Percentiles rank a stretch among this genome's conserved stretches.
These are phyloP conservation scores for Hirtodrosophila alboralis DNA, from an alignment of 2,888 invertebrate genomes.

Conservation along the genomic window DNA sequence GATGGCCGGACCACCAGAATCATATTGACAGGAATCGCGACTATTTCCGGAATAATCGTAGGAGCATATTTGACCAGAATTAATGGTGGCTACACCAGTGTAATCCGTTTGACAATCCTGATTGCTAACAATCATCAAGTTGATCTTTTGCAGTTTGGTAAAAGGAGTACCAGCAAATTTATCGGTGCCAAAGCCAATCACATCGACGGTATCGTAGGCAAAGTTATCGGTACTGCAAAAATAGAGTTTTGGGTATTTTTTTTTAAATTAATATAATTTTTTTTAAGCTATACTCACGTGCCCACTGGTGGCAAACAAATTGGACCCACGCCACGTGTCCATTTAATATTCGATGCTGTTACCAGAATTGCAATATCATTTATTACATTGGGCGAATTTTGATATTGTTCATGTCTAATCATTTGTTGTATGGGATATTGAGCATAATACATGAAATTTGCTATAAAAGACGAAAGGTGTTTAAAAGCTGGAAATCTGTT, in stretches of 20 bases:
- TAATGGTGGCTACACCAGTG: conserved; percentile 32
- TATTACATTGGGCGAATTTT: conserved; percentile 18
- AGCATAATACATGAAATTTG: conserved; percentile 64
- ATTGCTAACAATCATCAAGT: conserved; percentile 78
- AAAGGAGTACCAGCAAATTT: conserved; percentile 85
- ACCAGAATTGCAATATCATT: conserved; percentile 86
- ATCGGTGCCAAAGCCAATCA: conserved; percentile 85
- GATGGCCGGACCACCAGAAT: conserved; percentile 86
- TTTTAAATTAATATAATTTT: accelerated
- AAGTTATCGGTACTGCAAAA: conserved; percentile 55
- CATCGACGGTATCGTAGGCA: conserved; percentile 55
- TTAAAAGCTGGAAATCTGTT: not conserved
- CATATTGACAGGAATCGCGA: conserved; percentile 85
- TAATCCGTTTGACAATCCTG: conserved; percentile 56
- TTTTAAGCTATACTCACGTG: conserved; percentile 58
- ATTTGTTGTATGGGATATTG: conserved; percentile 79
- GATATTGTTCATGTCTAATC: conserved; percentile 62
- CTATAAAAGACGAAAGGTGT: no score
- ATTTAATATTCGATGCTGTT: conserved; percentile 83
- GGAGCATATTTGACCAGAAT: conserved; percentile 69
- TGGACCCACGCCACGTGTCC: conserved; percentile 86
- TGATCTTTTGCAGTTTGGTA: conserved; percentile 84
- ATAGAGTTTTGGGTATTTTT: accelerated
- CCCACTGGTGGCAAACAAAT: conserved; percentile 86
- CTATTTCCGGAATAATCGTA: conserved; percentile 61